These are phyloP conservation scores for Forbesichthys agassizii DNA, from an alignment of 2,113 vertebrate genomes.

Conservation along the genomic window DNA sequence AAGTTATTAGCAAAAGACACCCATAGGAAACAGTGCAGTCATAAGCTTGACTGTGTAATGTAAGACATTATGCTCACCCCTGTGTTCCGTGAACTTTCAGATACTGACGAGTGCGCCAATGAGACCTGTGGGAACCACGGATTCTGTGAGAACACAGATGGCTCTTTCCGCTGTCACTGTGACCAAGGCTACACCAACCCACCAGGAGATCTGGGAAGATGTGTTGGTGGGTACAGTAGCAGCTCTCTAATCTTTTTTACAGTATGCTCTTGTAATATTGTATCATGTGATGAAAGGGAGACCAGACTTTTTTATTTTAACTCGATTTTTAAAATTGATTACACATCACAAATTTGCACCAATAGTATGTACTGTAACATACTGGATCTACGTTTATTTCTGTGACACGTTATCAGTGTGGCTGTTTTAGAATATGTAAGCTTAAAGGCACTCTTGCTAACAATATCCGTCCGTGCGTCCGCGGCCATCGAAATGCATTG, in stretches of 20 bases:
- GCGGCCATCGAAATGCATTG: too few species aligned
- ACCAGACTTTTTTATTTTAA: background rate
- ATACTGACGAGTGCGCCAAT: conserved; percentile 76
- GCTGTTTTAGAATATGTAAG: too few species aligned
- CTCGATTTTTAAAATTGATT: background rate
- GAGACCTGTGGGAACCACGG: conserved; percentile 75
- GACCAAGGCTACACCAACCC: conserved; percentile 74
- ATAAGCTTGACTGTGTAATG: conserved; percentile 34
- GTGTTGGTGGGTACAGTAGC: conserved; percentile 67
- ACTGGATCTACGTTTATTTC: too few species aligned
- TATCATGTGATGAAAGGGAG: too few species aligned
- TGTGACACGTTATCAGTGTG: too few species aligned
- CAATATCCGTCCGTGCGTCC: too few species aligned
- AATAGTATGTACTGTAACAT: too few species aligned
- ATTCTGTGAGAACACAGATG: conserved; percentile 78
- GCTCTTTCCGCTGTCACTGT: conserved; percentile 76
- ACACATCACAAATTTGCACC: too few species aligned
- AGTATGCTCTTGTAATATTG: background rate
- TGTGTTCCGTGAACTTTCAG: conserved; percentile 50
- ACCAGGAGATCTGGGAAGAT: conserved; percentile 55
- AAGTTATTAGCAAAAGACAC: too few species aligned
- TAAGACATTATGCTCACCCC: conserved; percentile 20
- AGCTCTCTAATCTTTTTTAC: background rate
- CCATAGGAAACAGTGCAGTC: conserved; percentile 6
- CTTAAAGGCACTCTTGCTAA: too few species aligned